Conservation (phyloP, 2,797 vertebrate species). For the Catharus ustulatus region DNA sequence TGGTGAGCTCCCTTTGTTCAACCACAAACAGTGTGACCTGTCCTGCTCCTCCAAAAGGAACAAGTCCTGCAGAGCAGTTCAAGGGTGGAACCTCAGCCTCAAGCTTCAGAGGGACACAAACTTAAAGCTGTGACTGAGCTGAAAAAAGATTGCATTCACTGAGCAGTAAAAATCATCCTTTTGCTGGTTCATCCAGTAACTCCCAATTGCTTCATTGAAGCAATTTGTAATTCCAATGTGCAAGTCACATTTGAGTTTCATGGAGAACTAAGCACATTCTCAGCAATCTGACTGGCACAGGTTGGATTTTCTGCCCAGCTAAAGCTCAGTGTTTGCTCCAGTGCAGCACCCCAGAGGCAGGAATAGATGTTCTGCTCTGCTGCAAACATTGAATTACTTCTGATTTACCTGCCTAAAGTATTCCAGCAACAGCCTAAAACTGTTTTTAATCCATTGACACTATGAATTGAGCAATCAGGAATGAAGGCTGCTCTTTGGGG, state of each 20-base stretch:
- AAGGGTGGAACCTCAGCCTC: background rate
- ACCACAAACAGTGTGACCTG: background rate
- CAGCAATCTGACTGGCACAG: background rate
- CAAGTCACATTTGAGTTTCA: background rate
- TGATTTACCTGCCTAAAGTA: background rate
- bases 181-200: background rate
- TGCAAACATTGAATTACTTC: background rate
- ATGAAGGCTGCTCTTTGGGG: background rate
- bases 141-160: background rate
- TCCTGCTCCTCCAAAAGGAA: background rate
- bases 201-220: background rate
- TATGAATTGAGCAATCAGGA: background rate
- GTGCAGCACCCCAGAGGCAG: background rate
- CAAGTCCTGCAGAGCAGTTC: background rate
- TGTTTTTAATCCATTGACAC: accelerated
- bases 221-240: background rate
- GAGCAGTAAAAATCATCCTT: background rate
- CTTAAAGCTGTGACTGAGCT: background rate
- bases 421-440: background rate
- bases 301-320: background rate
- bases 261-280: background rate
- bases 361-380: accelerated
- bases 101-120: background rate
- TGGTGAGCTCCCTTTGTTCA: background rate
- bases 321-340: background rate